Conservation (phyloP, 2,113 vertebrate species). For the Sakesphorus luctuosus region DNA sequence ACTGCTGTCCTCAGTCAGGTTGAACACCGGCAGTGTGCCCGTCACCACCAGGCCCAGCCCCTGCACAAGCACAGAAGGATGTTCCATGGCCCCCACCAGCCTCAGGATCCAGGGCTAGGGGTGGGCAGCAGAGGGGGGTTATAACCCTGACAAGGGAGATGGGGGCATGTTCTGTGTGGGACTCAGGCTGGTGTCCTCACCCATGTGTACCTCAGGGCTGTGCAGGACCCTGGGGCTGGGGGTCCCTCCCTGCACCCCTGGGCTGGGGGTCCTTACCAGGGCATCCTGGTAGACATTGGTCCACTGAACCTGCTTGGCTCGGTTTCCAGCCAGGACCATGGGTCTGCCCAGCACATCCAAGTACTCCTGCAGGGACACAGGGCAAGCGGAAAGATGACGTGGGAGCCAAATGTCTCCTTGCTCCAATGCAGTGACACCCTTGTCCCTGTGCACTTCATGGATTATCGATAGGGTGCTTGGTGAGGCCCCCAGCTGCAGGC, state of each 20-base stretch:
- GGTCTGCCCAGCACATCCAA: constrained; percentile 95
- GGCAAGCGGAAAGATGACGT: not conserved
- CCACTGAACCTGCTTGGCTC: constrained; percentile 96
- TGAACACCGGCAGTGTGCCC: constrained; percentile 96
- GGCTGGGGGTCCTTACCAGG: constrained; percentile 79
- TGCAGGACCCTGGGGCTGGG: not conserved
- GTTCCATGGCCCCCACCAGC: not conserved
- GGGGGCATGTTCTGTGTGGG: not conserved
- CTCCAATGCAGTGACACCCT: fast-evolving
- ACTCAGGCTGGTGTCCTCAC: not conserved
- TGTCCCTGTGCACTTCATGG: not conserved
- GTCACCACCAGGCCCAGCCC: constrained; percentile 95
- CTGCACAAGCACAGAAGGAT: constrained; percentile 67
- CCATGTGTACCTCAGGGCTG: not conserved
- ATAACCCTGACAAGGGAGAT: not conserved
- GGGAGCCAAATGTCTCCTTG: not conserved
- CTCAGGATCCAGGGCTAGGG: not conserved
- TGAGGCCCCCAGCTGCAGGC: not conserved
- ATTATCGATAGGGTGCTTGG: not conserved
- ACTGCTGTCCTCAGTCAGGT: constrained; percentile 87
- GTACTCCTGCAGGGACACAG: constrained; percentile 85
- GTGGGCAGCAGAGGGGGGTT: not conserved
- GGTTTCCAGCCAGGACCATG: constrained; percentile 93
- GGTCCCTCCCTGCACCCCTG: not conserved
- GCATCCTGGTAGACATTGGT: constrained; percentile 99